Conservation (phyloP, 2,797 vertebrate species). For the Amniataba percoides region DNA sequence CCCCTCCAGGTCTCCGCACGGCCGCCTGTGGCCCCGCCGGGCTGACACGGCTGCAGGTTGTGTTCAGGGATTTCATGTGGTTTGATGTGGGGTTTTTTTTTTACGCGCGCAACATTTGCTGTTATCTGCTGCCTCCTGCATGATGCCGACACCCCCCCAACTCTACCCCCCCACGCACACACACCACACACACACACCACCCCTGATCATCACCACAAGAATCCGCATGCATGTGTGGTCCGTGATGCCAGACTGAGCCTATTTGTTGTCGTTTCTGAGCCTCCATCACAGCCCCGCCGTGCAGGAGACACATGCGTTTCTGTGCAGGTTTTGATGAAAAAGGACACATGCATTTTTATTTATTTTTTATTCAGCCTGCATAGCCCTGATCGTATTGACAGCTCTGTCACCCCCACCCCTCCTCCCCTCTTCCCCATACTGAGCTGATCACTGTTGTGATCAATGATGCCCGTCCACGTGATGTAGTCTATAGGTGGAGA, state of each 20-base stretch:
- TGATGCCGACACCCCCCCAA: slow-evolving; percentile 12
- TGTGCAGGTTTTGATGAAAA: slow-evolving; percentile 4
- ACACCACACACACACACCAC: too few relatives aligned
- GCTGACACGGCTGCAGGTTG: slow-evolving; percentile 57
- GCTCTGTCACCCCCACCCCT: slow-evolving; percentile 38
- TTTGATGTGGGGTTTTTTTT: too few relatives aligned
- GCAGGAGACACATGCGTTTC: slow-evolving; percentile 31
- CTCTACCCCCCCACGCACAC: too few relatives aligned
- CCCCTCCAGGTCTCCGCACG: slow-evolving; percentile 48
- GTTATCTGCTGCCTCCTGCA: slow-evolving; percentile 15
- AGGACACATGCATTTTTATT: slow-evolving; percentile 27
- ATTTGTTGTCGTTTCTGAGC: slow-evolving; percentile 55
- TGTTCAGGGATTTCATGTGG: slow-evolving; percentile 52
- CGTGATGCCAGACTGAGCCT: slow-evolving; percentile 33
- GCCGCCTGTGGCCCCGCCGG: slow-evolving; percentile 69
- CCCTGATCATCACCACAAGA: slow-evolving; percentile 14
- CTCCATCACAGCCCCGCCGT: slow-evolving; percentile 24
- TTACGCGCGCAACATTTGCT: slow-evolving; percentile 41
- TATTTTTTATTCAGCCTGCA: slow-evolving; percentile 6
- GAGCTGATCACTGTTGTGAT: slow-evolving; percentile 68
- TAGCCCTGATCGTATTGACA: slow-evolving; percentile 53
- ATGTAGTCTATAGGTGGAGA: slow-evolving; percentile 63
- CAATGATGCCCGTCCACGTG: slow-evolving; percentile 67
- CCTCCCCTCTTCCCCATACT: slow-evolving; percentile 16
- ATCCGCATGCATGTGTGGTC: slow-evolving; percentile 59